Conservation (phyloP, 2,888 invertebrate species). For the Morpho deidamia region DNA sequence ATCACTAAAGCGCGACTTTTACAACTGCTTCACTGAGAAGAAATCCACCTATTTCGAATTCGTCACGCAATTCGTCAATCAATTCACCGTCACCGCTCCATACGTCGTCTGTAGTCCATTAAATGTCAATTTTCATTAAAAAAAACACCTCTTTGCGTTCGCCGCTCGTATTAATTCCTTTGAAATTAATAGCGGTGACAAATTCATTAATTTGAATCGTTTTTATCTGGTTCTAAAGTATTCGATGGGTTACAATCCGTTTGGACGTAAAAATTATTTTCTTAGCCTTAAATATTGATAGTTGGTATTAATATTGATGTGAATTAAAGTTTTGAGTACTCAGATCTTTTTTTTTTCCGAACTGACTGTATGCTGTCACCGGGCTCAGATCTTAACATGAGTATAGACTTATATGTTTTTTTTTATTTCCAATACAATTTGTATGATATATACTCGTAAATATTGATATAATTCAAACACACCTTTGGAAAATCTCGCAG, state of each 20-base stretch:
- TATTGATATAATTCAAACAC: too few relatives aligned
- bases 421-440: too few relatives aligned
- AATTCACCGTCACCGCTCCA: conserved; percentile 65
- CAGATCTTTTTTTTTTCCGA: too few relatives aligned
- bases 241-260: conserved; percentile 9
- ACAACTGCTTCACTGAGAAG: conserved; percentile 67
- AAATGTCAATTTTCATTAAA: conserved; percentile 67
- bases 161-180: conserved; percentile 76
- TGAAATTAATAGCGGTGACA: conserved; percentile 77
- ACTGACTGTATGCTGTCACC: too few relatives aligned
- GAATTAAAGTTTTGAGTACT: too few relatives aligned
- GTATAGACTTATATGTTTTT: too few relatives aligned
- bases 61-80: conserved; percentile 78
- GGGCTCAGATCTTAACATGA: too few relatives aligned
- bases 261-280: conserved; percentile 1
- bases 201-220: conserved; percentile 73
- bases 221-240: conserved; percentile 40
- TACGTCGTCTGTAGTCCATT: conserved; percentile 63
- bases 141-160: conserved; percentile 58
- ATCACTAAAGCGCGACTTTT: conserved; percentile 47
- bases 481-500: too few relatives aligned
- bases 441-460: too few relatives aligned
- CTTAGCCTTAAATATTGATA: background rate
- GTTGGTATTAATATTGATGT: background rate
- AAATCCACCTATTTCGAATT: conserved; percentile 75